Conservation (phyloP, 2,888 invertebrate genomes). For the Brachypterus glaber region DNA sequence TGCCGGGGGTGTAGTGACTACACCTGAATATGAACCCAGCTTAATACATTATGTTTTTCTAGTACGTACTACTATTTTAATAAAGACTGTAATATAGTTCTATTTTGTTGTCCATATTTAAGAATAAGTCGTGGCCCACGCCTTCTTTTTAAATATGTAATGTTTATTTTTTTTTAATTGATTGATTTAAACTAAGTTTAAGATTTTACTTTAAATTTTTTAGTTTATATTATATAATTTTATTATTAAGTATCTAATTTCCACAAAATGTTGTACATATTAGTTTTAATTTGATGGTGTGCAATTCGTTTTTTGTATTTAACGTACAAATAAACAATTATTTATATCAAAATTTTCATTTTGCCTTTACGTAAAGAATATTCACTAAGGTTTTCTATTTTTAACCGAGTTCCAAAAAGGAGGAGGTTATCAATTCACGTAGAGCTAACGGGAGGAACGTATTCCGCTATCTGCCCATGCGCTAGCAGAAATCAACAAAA, state of each 20-base stretch:
- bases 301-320: conserved; percentile 28
- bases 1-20: no score
- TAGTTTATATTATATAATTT: conserved; percentile 9
- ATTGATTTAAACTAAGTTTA: no score
- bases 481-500: no score
- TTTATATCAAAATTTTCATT: conserved; percentile 23
- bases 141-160: conserved; percentile 9
- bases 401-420: no score
- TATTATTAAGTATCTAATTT: conserved; percentile 15
- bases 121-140: no score
- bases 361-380: no score
- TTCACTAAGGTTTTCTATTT: no score
- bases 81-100: conserved; percentile 16
- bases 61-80: conserved; percentile 17
- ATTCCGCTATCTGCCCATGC: no score
- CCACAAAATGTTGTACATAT: conserved; percentile 13
- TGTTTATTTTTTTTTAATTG: conserved; percentile 14
- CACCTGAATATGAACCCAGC: no score
- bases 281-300: conserved; percentile 26
- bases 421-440: no score
- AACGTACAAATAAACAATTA: conserved; percentile 25
- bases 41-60: conserved; percentile 7
- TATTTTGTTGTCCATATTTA: no score
- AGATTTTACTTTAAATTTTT: conserved; percentile 6
- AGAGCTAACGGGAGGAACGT: no score